A percentile compares a stretch with the other conserved stretches of the same genome.
Conservation (phyloP, 2,888 invertebrate species). For the Morinoia aosen region DNA sequence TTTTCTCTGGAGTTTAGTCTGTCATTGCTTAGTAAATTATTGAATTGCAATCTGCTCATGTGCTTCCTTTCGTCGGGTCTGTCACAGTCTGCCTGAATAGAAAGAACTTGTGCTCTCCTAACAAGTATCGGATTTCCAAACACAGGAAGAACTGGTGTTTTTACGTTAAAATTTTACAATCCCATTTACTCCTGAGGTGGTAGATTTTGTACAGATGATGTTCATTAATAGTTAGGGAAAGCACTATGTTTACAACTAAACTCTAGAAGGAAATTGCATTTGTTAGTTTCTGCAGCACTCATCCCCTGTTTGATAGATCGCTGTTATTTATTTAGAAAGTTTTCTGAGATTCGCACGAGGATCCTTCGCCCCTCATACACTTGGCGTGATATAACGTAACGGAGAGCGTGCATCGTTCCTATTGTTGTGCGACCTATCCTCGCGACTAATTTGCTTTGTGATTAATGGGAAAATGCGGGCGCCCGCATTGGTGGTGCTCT, state of each 20-base stretch:
- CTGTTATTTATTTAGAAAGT: background rate
- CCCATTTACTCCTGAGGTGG: background rate
- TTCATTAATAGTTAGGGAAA: background rate
- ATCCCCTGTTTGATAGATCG: background rate
- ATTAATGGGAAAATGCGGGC: too few relatives aligned
- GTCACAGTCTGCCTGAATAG: background rate
- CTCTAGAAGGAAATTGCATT: background rate
- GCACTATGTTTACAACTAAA: background rate
- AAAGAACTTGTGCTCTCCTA: too few relatives aligned
- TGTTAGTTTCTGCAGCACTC: background rate
- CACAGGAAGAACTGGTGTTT: background rate
- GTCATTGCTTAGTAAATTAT: background rate
- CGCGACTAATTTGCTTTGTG: too few relatives aligned
- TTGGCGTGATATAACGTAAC: background rate
- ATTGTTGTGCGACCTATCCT: background rate
- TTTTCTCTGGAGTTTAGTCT: background rate
- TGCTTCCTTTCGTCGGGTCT: background rate
- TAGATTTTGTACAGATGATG: background rate
- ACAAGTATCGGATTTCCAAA: background rate
- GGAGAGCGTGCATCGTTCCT: background rate
- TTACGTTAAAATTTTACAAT: background rate
- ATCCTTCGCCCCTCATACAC: too few relatives aligned
- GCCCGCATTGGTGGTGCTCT: too few relatives aligned
- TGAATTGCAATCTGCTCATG: background rate
- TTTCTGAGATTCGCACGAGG: background rate